These are phyloP conservation scores for Escarpia spicata DNA, from an alignment of 2,888 invertebrate species.

Conservation along the genomic window DNA sequence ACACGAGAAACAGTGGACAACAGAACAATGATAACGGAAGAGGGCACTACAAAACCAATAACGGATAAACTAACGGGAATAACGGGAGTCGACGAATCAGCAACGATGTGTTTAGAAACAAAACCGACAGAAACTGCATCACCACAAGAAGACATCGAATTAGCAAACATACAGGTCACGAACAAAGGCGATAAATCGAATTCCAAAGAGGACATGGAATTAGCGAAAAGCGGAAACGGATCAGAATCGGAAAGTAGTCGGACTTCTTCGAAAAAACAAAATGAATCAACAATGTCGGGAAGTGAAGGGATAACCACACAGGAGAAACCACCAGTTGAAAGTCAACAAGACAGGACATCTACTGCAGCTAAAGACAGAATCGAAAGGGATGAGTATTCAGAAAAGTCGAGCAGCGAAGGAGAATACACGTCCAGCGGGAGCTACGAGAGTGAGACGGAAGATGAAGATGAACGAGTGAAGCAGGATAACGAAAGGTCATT, in stretches of 20 bases:
- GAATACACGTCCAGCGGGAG: background rate
- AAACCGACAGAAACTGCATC: background rate
- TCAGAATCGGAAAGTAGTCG: background rate
- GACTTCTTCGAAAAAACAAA: background rate
- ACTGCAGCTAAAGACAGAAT: background rate
- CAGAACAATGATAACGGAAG: background rate
- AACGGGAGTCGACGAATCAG: background rate
- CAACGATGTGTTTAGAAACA: background rate
- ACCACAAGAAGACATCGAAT: background rate
- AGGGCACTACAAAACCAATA: background rate
- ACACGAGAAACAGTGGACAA: background rate
- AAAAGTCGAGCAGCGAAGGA: background rate
- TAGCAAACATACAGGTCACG: background rate
- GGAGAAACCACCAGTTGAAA: background rate
- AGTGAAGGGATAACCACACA: background rate
- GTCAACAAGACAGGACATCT: background rate
- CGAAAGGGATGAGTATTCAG: background rate
- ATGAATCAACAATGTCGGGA: background rate
- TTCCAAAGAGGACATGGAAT: background rate
- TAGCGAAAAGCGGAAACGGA: background rate
- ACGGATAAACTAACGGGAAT: background rate
- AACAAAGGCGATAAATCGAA: background rate
- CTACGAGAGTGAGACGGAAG: background rate
- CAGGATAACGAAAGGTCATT: background rate
- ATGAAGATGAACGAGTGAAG: background rate